These are phyloP conservation scores for Poecilia wingei DNA, from an alignment of 2,797 vertebrate genomes.

Conservation along the genomic window DNA sequence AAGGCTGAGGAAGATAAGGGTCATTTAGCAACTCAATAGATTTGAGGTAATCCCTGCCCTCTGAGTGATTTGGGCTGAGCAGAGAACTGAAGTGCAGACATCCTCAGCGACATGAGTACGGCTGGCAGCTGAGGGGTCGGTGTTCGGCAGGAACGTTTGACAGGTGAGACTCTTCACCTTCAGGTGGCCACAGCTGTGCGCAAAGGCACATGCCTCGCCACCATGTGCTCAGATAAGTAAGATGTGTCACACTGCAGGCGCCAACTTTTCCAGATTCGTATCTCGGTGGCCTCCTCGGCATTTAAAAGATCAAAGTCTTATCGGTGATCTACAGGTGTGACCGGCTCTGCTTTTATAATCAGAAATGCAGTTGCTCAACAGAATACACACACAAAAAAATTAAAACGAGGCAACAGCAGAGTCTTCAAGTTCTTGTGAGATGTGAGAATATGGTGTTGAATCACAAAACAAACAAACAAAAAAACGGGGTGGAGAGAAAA, in stretches of 20 bases:
- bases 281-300: slow-evolving; percentile 9
- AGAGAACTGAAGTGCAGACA: slow-evolving; percentile 13
- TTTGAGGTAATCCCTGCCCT: slow-evolving; percentile 22
- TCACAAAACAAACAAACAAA: background rate
- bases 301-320: slow-evolving; percentile 36
- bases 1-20: slow-evolving; percentile 29
- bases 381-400: slow-evolving; percentile 15
- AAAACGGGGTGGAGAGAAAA: background rate
- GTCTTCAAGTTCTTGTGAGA: background rate
- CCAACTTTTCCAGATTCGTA: slow-evolving; percentile 17
- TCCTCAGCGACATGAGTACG: background rate
- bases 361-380: slow-evolving; percentile 4
- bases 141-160: slow-evolving; percentile 19
- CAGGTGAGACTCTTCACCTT: slow-evolving; percentile 22
- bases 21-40: slow-evolving; percentile 30
- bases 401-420: background rate
- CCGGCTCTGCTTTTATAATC: background rate
- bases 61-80: slow-evolving; percentile 6
- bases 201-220: background rate
- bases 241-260: slow-evolving; percentile 7
- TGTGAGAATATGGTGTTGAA: background rate
- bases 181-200: background rate
- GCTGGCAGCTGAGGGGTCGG: slow-evolving; percentile 19
- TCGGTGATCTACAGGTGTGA: slow-evolving; percentile 15
- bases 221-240: background rate